Percentiles rank a stretch among this genome's conserved stretches.
Evolutionary conservation across 2,888 invertebrate species (phyloP).

Genomic region (Nipponacmea schrenckii): DNA sequence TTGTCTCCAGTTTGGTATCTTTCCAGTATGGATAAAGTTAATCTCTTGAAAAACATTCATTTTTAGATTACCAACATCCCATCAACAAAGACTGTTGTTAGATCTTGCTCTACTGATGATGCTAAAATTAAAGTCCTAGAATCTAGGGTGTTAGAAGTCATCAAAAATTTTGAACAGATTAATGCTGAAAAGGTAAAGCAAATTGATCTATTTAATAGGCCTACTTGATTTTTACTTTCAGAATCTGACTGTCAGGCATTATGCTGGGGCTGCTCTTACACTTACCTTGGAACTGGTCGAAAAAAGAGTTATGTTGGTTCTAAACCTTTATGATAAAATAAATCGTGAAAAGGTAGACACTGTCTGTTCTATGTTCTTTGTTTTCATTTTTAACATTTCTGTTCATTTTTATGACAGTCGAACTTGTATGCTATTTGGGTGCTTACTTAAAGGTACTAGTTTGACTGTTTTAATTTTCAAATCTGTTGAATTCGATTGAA

Average conservation of each 20-base stretch:
- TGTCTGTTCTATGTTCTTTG: background rate
- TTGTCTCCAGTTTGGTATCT: too few species aligned
- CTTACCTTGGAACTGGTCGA: constrained; percentile 76
- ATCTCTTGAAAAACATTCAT: too few species aligned
- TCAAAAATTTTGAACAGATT: constrained; percentile 87
- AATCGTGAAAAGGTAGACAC: constrained; percentile 80
- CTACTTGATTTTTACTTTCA: too few species aligned
- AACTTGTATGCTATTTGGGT: background rate
- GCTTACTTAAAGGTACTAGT: constrained; percentile 6
- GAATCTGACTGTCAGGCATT: too few species aligned
- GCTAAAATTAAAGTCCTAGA: constrained; percentile 70
- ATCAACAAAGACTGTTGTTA: too few species aligned
- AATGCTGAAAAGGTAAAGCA: constrained; percentile 80
- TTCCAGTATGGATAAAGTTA: too few species aligned
- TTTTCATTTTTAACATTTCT: constrained; percentile 5
- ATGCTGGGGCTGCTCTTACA: constrained; percentile 8
- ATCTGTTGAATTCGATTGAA: background rate
- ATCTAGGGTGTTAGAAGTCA: constrained; percentile 85
- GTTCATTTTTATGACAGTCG: too few species aligned
- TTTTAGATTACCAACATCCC: too few species aligned
- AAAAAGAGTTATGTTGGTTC: constrained; percentile 86
- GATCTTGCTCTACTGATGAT: background rate
- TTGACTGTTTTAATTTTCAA: background rate
- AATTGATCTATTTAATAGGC: too few species aligned
- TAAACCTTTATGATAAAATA: constrained; percentile 89